phyloP scores from a whole-genome alignment of 2,888 invertebrate genomes.

The Eupithecia abbreviata region DNA sequence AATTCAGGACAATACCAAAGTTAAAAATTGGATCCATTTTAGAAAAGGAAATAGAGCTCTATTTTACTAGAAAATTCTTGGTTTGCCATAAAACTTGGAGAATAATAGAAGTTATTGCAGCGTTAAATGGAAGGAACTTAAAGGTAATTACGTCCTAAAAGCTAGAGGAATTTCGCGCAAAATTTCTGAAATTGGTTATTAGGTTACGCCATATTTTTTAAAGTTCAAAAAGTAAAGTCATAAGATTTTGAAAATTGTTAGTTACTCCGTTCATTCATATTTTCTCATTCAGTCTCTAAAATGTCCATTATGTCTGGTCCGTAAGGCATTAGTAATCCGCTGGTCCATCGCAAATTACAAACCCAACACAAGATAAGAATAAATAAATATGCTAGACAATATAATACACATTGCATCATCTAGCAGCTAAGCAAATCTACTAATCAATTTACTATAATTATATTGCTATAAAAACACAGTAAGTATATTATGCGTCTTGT shows the following conservation, averaged over 20 bases:
- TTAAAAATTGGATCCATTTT: background rate
- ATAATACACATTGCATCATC: background rate
- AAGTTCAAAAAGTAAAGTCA: background rate
- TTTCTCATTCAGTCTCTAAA: background rate
- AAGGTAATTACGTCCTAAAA: background rate
- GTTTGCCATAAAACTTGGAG: slow-evolving; percentile 4
- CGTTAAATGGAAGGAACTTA: background rate
- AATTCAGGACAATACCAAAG: too few species aligned
- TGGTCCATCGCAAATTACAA: background rate
- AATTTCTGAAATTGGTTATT: background rate
- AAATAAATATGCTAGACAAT: background rate
- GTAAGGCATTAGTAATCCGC: background rate
- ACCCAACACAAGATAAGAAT: background rate
- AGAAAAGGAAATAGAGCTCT: background rate
- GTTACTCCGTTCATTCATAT: background rate
- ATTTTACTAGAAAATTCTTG: background rate
- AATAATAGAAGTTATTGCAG: slow-evolving; percentile 12
- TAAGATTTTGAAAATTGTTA: background rate
- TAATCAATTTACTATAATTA: background rate
- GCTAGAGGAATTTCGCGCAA: background rate
- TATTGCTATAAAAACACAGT: background rate
- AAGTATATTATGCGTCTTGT: background rate
- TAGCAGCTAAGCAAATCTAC: background rate
- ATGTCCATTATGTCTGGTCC: background rate
- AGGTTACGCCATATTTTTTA: background rate